These are phyloP conservation scores for Noctua comes DNA, from an alignment of 2,888 invertebrate species.

Conservation along the genomic window DNA sequence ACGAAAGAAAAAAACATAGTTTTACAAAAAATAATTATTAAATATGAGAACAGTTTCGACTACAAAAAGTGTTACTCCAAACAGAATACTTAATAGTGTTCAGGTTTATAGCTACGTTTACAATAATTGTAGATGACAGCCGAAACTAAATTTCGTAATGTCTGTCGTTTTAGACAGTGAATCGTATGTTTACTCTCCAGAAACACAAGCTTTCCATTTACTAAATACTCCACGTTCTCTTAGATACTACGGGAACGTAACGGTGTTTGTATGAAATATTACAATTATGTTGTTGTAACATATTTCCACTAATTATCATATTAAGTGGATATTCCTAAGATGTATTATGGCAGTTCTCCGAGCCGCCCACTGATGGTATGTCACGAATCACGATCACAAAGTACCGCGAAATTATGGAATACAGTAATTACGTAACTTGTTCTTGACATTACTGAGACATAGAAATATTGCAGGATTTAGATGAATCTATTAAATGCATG, in stretches of 20 bases:
- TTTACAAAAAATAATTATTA: background rate
- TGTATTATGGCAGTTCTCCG: conserved; percentile 41
- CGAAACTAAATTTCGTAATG: background rate
- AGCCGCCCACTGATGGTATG: conserved; percentile 40
- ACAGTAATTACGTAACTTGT: conserved; percentile 20
- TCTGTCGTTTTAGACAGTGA: background rate
- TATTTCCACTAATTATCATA: conserved; percentile 60
- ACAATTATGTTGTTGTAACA: conserved; percentile 56
- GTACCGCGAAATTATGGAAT: conserved; percentile 42
- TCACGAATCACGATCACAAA: conserved; percentile 35
- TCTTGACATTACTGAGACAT: conserved; percentile 29
- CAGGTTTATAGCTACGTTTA: background rate
- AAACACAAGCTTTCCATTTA: conserved; percentile 13
- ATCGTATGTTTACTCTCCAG: background rate
- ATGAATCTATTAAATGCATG: conserved; percentile 24
- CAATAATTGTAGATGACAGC: background rate
- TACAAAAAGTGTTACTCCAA: background rate
- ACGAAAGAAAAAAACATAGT: background rate
- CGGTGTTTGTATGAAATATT: conserved; percentile 53
- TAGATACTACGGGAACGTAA: conserved; percentile 50
- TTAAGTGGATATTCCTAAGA: conserved; percentile 48
- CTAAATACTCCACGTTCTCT: conserved; percentile 5
- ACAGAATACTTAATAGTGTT: background rate
- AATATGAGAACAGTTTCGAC: background rate
- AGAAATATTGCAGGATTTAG: conserved; percentile 33